A percentile compares a stretch with the other conserved stretches of the same genome.
Evolutionary conservation across 2,113 vertebrate species (phyloP).

Genomic region (Fulmarus glacialis): DNA sequence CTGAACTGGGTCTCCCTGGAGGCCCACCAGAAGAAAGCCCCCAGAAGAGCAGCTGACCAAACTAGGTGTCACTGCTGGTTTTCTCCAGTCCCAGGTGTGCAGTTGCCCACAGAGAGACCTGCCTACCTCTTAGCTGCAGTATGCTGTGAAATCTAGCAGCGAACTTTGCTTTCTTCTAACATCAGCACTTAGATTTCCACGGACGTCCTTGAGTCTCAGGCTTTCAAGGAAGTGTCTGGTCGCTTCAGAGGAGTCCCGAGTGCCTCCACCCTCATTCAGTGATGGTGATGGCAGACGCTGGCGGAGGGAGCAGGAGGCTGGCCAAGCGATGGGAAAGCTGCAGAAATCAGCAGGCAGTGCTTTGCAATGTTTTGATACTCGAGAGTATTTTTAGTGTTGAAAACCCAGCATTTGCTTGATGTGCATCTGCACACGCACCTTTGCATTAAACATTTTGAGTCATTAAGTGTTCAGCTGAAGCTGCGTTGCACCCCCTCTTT

Average conservation of each 20-base stretch:
- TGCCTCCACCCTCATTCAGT: neutral
- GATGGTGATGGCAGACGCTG: neutral
- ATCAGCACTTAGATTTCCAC: neutral
- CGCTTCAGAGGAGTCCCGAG: neutral
- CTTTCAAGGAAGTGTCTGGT: neutral
- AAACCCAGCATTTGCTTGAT: neutral
- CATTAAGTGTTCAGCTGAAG: neutral
- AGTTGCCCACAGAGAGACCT: neutral
- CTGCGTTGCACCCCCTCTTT: rapidly evolving
- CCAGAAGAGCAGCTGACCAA: neutral
- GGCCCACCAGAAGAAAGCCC: neutral
- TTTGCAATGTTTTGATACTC: neutral
- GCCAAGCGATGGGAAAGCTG: neutral
- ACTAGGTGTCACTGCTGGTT: neutral
- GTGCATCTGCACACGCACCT: neutral
- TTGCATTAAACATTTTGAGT: rapidly evolving
- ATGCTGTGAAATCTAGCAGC: neutral
- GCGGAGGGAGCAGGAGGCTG: neutral
- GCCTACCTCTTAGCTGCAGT: neutral
- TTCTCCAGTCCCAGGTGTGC: neutral
- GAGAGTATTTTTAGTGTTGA: neutral
- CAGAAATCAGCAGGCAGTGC: neutral
- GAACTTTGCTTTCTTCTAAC: neutral
- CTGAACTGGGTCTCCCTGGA: neutral
- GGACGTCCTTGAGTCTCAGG: neutral